phyloP scores from a whole-genome alignment of 2,797 vertebrate species.

The Oreortyx pictus region DNA sequence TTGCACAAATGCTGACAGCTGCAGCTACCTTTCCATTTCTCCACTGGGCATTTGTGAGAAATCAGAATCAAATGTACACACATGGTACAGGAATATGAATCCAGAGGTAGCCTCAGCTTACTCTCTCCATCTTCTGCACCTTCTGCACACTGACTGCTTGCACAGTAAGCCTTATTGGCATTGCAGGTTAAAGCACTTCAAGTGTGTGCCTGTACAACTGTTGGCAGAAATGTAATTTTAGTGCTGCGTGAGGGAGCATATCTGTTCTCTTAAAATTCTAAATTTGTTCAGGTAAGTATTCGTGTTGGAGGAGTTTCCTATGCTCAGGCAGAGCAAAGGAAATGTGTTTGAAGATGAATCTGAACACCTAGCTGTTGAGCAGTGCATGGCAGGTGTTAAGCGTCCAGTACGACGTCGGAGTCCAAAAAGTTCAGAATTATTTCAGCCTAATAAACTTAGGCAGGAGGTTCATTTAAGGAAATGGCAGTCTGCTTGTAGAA shows the following conservation, averaged over 20 bases:
- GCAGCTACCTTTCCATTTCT: background rate
- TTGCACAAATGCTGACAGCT: background rate
- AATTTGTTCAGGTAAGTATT: background rate
- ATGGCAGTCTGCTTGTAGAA: background rate
- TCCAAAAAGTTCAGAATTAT: background rate
- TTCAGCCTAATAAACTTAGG: background rate
- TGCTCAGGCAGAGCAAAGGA: background rate
- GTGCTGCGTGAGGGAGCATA: background rate
- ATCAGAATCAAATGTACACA: background rate
- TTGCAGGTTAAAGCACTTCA: background rate
- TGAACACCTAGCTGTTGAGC: background rate
- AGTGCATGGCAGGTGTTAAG: background rate
- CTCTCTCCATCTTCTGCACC: background rate
- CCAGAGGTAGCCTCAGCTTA: background rate
- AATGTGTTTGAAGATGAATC: background rate
- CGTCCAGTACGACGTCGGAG: background rate
- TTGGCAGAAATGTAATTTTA: constrained; percentile 21
- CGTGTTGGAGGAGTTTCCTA: background rate
- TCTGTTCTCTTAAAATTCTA: background rate
- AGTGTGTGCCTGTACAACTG: background rate
- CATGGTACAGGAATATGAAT: background rate
- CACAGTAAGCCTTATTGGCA: background rate
- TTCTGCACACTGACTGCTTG: background rate
- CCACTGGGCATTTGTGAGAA: background rate
- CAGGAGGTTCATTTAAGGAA: constrained; percentile 9